Evolutionary conservation across 2,888 invertebrate genomes (phyloP).

Genomic region (Caenorhabditis afra): DNA sequence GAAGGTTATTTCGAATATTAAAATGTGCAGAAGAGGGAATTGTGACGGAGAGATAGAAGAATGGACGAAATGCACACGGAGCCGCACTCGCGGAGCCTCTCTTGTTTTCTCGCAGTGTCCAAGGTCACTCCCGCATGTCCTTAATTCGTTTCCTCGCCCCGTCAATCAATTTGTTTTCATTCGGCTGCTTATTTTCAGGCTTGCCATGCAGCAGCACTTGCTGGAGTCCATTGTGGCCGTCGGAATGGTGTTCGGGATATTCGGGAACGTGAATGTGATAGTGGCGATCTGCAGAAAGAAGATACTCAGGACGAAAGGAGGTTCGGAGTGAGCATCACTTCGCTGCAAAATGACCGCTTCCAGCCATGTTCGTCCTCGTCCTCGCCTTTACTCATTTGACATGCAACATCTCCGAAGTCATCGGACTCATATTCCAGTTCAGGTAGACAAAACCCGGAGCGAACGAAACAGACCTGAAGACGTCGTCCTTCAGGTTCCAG

Average conservation of each 20-base stretch:
- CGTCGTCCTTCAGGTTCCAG: slow-evolving; percentile 31
- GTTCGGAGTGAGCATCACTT: neutral
- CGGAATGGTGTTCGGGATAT: slow-evolving; percentile 35
- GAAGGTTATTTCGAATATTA: no score
- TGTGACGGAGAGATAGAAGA: no score
- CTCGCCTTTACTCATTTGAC: slow-evolving; percentile 36
- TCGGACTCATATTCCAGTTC: slow-evolving; percentile 26
- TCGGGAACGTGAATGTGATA: slow-evolving; percentile 47
- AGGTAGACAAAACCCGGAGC: no score
- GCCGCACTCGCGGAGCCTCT: no score
- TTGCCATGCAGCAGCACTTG: slow-evolving; percentile 32
- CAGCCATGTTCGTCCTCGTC: slow-evolving; percentile 46
- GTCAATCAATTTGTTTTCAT: no score
- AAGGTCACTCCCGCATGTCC: neutral
- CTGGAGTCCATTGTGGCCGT: slow-evolving; percentile 16
- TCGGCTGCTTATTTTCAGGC: neutral
- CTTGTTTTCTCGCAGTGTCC: no score
- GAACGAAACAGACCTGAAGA: neutral
- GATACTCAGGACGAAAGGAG: slow-evolving; percentile 51
- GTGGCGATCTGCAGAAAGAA: slow-evolving; percentile 51
- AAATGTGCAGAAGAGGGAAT: no score
- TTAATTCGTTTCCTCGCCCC: neutral
- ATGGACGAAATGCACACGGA: no score
- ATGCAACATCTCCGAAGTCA: slow-evolving; percentile 49
- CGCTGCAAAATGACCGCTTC: neutral